Conservation (phyloP, 2,888 invertebrate genomes). For the Drosophila multiciliata region DNA sequence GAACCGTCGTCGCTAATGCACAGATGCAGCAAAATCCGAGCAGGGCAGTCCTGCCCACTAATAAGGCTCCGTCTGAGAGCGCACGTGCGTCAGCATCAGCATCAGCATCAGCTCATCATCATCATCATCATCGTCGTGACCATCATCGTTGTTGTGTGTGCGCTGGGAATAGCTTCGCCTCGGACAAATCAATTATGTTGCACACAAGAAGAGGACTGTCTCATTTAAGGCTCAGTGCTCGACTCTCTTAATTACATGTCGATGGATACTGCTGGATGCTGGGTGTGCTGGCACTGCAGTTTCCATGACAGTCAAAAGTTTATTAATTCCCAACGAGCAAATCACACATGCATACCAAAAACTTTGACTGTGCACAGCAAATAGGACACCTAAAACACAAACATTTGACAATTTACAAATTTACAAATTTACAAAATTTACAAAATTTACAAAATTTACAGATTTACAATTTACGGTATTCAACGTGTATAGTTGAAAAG, state of each 20-base stretch:
- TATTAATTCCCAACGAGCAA: constrained; percentile 63
- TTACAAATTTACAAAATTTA: neutral
- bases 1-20: constrained; percentile 46
- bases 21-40: constrained; percentile 29
- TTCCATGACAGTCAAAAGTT: constrained; percentile 72
- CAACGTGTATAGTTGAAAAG: constrained; percentile 54
- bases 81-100: constrained; percentile 59
- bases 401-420: constrained; percentile 25
- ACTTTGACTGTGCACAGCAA: constrained; percentile 44
- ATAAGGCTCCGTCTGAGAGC: constrained; percentile 55
- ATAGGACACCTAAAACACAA: constrained; percentile 55
- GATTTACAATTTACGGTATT: constrained; percentile 1
- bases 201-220: constrained; percentile 23
- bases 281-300: constrained; percentile 38
- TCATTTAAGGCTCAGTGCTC: constrained; percentile 30
- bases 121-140: constrained; percentile 4
- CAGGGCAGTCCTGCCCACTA: constrained; percentile 36
- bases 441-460: neutral
- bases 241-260: constrained; percentile 56
- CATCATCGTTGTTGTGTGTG: neutral
- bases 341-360: constrained; percentile 51
- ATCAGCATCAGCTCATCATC: constrained; percentile 12
- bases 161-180: constrained; percentile 18
- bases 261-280: neutral
- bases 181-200: constrained; percentile 68